Evolutionary conservation across 1,140 invertebrate species (phyloP), one percentile per base, ranked within the genome.

Genomic region (Pseudomyrmex cubaensis): DNA sequence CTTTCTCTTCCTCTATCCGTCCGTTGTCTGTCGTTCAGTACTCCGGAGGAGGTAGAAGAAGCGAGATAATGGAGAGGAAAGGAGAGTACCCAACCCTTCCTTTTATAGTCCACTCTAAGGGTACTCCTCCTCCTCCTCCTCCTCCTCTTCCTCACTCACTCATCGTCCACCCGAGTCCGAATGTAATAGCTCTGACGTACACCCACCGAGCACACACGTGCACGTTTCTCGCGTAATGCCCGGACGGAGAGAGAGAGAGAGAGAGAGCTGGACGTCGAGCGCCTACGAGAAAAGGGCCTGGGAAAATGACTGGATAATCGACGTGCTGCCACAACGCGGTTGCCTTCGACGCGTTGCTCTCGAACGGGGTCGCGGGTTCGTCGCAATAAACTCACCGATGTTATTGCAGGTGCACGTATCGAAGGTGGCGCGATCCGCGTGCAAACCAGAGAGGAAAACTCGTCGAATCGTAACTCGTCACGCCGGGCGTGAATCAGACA

Each of bases 271-370:
- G 22, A 85, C 54, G 57, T 72, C 7, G 70, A 64, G 54, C 54
- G 22, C 9, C 20, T 25, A 20, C 25, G 56, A 67, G 17, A 56
- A 67, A 44, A 54, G 74, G 70, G 64, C 84, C 80, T 85, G 82
- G 77, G 85, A 91, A 90, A 88, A 87, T 89, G 85, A 86, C 83
- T 83, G 87, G 89, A 80, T 84, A 89, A 90, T 90, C 86, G 82
- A 85, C 72, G 74, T 77, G 85, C 78, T 83, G 84, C 72, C 69
- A 73, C 63, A 63, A 35, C 35, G 35, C 35, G 9, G 75, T 72
- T 87, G 70, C 85, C 75, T 80, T 85, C 85, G 82, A 90, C 84
- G 83, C 87, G 64, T 85, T 83, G 66, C 52, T 54, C 86, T 85
- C 63, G 74, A 90, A 73, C 54, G 20, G 54, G 88, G 74, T 85